Evolutionary conservation across 2,113 vertebrate genomes (phyloP), one percentile per base, ranked within the genome.

Genomic region (Phalacrocorax aristotelis): DNA sequence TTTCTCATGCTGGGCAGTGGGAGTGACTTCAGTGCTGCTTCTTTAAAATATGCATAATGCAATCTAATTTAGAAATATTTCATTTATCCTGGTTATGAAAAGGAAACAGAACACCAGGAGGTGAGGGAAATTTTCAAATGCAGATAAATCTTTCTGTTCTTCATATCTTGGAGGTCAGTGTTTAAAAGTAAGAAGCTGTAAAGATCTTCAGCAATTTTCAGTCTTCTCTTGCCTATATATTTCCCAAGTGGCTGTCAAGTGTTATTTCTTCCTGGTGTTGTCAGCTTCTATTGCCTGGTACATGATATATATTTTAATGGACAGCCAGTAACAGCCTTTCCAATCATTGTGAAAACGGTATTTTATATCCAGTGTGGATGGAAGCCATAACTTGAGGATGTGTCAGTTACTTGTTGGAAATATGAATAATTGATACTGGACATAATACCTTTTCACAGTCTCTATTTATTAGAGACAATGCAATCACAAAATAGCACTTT

Each of bases 241-340:
- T 94, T 96, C 92, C 96, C 94, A 75, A 64, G 92, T 65, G 96
- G 21, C 66, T 89, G 82, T 87, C 90, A 90, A 84, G 62, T 90
- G 64, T 92, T 94, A 72, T 81, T 94, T 87, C 80, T 86, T 95
- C 66, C 58, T 78, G 54, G 26, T 70, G 54, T 13, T 97, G 88
- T 94, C 94, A 93, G 66, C 51, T 93, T 81, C 77, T 94, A 42
- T 95, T 96, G 92, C 78, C 71, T 83, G 65, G 58, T 52, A 89
- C 66, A 91, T 97, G 74, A 92, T 93, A 83, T 86, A 85, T 97
- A 90, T 97, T 95, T 96, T 96, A 95, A 96, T 93, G 95, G 96
- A 91, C 93, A 96, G 78, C 48, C 61, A 87, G 90, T 93, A 91
- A 92, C 82, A 90, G 61, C 66, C 83, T 93, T 96, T 93, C 81